Evolutionary conservation across 35 echinoderm and acorn worm species (phyloP).

Genomic region (Stichopus chloronotus): DNA sequence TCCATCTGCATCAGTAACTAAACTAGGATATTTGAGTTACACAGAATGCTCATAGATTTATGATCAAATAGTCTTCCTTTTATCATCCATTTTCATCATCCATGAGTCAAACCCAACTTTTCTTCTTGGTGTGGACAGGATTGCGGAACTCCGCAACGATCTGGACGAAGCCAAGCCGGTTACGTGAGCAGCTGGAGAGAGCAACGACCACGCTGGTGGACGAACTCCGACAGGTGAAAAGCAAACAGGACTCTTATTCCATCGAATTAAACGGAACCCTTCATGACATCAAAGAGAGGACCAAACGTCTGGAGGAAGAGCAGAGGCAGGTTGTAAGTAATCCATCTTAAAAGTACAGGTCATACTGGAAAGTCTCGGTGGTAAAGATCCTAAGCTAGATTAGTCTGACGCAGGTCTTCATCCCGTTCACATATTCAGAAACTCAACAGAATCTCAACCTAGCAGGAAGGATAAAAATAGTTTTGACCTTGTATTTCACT

Average conservation of each 20-base stretch:
- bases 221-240: conserved; percentile 88
- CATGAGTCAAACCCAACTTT: not conserved
- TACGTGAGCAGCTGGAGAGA: conserved; percentile 91
- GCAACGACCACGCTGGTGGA: conserved; percentile 88
- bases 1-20: no score
- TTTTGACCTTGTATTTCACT: no score
- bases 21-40: no score
- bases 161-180: conserved; percentile 89
- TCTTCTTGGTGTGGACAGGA: not conserved
- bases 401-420: not conserved
- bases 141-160: conserved; percentile 89
- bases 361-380: not conserved
- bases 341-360: not conserved
- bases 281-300: conserved; percentile 92
- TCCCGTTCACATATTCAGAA: no score
- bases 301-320: conserved; percentile 92
- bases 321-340: conserved; percentile 84
- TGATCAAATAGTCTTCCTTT: no score
- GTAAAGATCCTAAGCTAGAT: not conserved
- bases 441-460: no score
- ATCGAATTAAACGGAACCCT: conserved; percentile 80
- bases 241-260: conserved; percentile 64
- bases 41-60: no score
- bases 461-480: no score
- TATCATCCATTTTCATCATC: no score